Percentiles rank a stretch among this genome's conserved stretches.
phyloP scores from a whole-genome alignment of 2,888 invertebrate genomes.

The Thera obeliscata region DNA sequence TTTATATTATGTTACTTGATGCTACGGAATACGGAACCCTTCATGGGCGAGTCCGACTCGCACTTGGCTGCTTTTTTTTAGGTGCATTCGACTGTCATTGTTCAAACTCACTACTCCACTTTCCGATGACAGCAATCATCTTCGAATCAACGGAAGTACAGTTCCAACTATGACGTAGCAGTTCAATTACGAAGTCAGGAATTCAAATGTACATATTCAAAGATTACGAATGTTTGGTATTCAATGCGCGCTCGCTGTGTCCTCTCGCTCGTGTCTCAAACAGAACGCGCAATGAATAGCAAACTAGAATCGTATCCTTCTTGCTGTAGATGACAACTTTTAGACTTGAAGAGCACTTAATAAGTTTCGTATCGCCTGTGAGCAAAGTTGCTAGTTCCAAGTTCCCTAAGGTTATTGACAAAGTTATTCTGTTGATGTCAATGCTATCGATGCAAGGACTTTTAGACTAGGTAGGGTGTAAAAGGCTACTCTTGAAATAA shows the following conservation, averaged over 20 bases:
- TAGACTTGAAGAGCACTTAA: neutral
- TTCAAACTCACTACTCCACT: neutral
- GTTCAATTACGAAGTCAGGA: constrained; percentile 4
- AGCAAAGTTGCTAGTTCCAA: neutral
- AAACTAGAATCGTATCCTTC: constrained; percentile 34
- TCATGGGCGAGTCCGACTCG: no score
- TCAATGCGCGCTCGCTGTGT: constrained; percentile 26
- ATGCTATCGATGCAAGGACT: neutral
- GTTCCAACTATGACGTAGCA: constrained; percentile 2
- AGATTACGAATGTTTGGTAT: constrained; percentile 16
- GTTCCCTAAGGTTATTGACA: neutral
- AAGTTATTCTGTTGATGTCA: neutral
- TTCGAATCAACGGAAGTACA: constrained; percentile 5
- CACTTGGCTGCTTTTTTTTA: no score
- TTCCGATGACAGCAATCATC: neutral
- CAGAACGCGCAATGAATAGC: constrained; percentile 45
- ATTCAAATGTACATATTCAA: constrained; percentile 6
- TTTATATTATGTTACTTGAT: no score
- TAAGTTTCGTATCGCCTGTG: neutral
- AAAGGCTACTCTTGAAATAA: neutral
- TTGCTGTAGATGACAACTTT: neutral
- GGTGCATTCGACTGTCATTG: no score
- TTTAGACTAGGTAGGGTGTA: neutral
- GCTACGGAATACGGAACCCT: no score
- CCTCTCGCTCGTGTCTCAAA: constrained; percentile 31